Evolutionary conservation across 37 sponge, comb jelly and placozoan genomes (phyloP).

Genomic region (Hormiphora californensis): DNA sequence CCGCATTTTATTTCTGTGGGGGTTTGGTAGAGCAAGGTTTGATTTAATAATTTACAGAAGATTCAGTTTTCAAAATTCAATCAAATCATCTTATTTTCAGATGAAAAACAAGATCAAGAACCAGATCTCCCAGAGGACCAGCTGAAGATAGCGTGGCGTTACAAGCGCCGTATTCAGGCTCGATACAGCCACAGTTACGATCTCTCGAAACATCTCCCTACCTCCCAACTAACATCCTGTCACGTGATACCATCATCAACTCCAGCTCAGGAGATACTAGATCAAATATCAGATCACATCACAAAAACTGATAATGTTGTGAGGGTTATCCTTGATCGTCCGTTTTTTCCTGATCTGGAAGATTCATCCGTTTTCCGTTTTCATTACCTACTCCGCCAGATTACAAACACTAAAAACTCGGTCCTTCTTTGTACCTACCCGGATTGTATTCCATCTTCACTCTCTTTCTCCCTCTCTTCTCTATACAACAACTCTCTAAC

Average conservation of each 20-base stretch:
- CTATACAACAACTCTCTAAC: conserved; percentile 1
- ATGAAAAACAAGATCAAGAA: too few species aligned
- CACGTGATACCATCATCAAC: not conserved
- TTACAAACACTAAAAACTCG: not conserved
- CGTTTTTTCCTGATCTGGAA: not conserved
- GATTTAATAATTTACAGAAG: too few species aligned
- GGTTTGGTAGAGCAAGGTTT: too few species aligned
- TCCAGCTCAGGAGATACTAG: not conserved
- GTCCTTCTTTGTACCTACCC: conserved; percentile 4
- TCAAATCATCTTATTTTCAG: too few species aligned
- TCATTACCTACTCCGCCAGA: not conserved
- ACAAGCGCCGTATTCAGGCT: not conserved
- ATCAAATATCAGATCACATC: not conserved
- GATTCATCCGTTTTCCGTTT: not conserved
- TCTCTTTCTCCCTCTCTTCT: not conserved
- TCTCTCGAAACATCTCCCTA: not conserved
- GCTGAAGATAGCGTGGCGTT: conserved; percentile 43
- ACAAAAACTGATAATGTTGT: not conserved
- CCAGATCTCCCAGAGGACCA: too few species aligned
- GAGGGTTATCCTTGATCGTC: conserved; percentile 9
- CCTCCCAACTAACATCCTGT: not conserved
- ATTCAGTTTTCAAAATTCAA: too few species aligned
- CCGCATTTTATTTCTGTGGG: too few species aligned
- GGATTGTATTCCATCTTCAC: not conserved
- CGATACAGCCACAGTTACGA: conserved; percentile 46